Evolutionary conservation across 2,888 invertebrate species (phyloP).

Genomic region (Phlogophora meticulosa): DNA sequence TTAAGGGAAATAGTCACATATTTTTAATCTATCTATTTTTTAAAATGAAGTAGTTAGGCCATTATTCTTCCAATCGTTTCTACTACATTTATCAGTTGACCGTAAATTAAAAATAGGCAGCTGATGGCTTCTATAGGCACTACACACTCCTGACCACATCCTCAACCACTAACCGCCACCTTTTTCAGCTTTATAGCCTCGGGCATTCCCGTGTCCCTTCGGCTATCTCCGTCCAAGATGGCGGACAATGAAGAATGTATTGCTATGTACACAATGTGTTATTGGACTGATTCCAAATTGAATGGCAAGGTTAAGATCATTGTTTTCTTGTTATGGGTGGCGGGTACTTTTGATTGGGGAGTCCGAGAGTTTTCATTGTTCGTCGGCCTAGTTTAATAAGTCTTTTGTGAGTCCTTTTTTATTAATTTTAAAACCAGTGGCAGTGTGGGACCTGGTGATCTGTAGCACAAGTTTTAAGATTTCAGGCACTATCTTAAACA

Average conservation of each 20-base stretch:
- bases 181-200: background rate
- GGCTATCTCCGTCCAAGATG: slow-evolving; percentile 31
- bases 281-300: slow-evolving; percentile 51
- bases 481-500: too few relatives aligned
- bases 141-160: slow-evolving; percentile 10
- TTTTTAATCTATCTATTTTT: too few relatives aligned
- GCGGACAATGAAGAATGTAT: slow-evolving; percentile 18
- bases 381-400: background rate
- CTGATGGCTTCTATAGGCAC: background rate
- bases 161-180: background rate
- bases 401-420: too few relatives aligned
- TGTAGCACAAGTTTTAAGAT: too few relatives aligned
- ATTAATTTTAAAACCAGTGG: too few relatives aligned
- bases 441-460: too few relatives aligned
- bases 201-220: slow-evolving; percentile 17
- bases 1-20: too few relatives aligned
- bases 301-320: slow-evolving; percentile 30
- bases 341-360: slow-evolving; percentile 11
- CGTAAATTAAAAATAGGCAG: background rate
- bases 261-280: slow-evolving; percentile 56
- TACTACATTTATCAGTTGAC: too few relatives aligned
- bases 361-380: slow-evolving; percentile 24
- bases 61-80: too few relatives aligned
- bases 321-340: slow-evolving; percentile 40
- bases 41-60: too few relatives aligned